These are phyloP conservation scores for Leucania comma DNA, from an alignment of 2,888 invertebrate species.

Conservation along the genomic window DNA sequence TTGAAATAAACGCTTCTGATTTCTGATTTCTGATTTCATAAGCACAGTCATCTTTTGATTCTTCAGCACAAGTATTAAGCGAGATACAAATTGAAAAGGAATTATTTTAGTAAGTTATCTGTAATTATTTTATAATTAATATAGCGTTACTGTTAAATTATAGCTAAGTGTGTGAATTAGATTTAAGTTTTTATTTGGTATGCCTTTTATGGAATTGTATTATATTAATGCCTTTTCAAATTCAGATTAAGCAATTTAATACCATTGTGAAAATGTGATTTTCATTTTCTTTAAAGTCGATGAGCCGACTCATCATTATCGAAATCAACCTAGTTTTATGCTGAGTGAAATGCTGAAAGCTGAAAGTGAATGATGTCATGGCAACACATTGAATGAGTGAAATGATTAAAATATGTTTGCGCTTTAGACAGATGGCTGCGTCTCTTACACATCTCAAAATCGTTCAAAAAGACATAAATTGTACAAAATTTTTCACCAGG, in stretches of 20 bases:
- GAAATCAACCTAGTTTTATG: not conserved
- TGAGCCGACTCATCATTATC: not conserved
- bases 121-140: not conserved
- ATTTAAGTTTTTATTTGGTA: slow-evolving; percentile 23
- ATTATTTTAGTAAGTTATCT: slow-evolving; percentile 1
- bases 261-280: not conserved
- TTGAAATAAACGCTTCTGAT: no score
- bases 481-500: slow-evolving; percentile 42
- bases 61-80: slow-evolving; percentile 2
- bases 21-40: no score
- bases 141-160: not conserved
- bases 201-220: slow-evolving; percentile 32
- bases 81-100: not conserved
- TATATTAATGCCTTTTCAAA: slow-evolving; percentile 36
- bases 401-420: slow-evolving; percentile 17
- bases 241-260: not conserved
- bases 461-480: slow-evolving; percentile 53
- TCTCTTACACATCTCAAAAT: slow-evolving; percentile 30
- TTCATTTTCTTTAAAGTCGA: not conserved
- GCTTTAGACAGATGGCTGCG: slow-evolving; percentile 25
- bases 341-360: slow-evolving; percentile 19
- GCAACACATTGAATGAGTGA: not conserved
- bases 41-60: slow-evolving; percentile 20
- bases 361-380: slow-evolving; percentile 6
- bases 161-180: slow-evolving; percentile 10